These are phyloP conservation scores for Merodon equestris DNA, from an alignment of 2,888 invertebrate species.

Conservation along the genomic window DNA sequence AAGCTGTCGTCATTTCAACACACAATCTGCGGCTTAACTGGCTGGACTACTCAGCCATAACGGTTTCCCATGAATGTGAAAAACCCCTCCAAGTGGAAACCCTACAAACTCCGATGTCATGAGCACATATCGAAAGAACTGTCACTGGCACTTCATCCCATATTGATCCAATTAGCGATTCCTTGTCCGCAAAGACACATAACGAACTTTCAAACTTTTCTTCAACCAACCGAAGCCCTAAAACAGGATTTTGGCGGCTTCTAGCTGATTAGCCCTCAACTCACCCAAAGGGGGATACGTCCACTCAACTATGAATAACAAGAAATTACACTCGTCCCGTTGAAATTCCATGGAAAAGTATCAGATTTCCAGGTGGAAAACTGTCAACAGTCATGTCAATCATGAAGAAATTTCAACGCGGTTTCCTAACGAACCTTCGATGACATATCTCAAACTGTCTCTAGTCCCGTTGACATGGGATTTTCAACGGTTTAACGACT, in stretches of 20 bases:
- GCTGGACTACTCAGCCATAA: slow-evolving; percentile 52
- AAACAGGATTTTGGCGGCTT: slow-evolving; percentile 46
- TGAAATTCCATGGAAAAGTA: slow-evolving; percentile 43
- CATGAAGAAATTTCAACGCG: background rate
- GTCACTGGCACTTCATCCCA: slow-evolving; percentile 52
- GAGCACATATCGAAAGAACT: slow-evolving; percentile 27
- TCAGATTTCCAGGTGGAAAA: slow-evolving; percentile 67
- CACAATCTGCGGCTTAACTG: slow-evolving; percentile 32
- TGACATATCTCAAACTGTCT: slow-evolving; percentile 50
- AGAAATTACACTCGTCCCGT: slow-evolving; percentile 30
- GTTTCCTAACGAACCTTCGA: slow-evolving; percentile 41
- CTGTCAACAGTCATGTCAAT: slow-evolving; percentile 64
- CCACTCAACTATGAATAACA: slow-evolving; percentile 44
- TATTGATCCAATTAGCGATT: slow-evolving; percentile 63
- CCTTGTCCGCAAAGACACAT: slow-evolving; percentile 56
- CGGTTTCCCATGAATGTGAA: slow-evolving; percentile 24
- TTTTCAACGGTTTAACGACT: slow-evolving; percentile 62
- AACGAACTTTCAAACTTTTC: slow-evolving; percentile 52
- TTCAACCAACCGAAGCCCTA: slow-evolving; percentile 48
- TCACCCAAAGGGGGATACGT: slow-evolving; percentile 50
- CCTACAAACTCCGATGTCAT: slow-evolving; percentile 42
- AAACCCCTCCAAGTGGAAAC: slow-evolving; percentile 40
- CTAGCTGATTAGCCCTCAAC: slow-evolving; percentile 35
- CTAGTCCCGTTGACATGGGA: slow-evolving; percentile 57
- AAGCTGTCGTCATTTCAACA: slow-evolving; percentile 26